These are phyloP conservation scores for Leptodactylus fallax DNA, from an alignment of 2,797 vertebrate genomes.

Conservation along the genomic window DNA sequence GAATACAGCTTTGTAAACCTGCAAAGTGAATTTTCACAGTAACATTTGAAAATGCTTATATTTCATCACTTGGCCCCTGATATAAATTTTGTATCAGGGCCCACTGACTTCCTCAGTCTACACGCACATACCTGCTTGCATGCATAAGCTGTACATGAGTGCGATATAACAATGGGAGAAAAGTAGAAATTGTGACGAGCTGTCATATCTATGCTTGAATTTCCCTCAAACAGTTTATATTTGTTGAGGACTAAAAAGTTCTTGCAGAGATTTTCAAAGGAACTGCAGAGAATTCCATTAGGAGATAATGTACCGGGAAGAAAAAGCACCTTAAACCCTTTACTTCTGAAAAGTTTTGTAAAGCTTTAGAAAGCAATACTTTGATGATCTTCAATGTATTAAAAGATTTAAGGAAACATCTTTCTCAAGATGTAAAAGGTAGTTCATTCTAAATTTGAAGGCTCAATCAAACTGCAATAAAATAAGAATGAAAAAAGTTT, in stretches of 20 bases:
- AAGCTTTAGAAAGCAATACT: conserved; percentile 50
- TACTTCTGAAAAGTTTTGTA: conserved; percentile 54
- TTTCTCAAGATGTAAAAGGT: conserved; percentile 28
- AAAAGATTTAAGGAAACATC: conserved; percentile 52
- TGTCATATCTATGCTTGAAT: conserved; percentile 5
- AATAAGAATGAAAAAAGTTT: background rate
- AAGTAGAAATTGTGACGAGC: background rate
- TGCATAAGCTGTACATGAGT: background rate
- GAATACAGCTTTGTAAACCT: too few species aligned
- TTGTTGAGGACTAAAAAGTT: conserved; percentile 57
- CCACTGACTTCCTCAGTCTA: background rate
- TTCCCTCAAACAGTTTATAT: conserved; percentile 38
- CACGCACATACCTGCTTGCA: too few species aligned
- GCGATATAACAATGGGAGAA: background rate
- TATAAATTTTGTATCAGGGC: background rate
- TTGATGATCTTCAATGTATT: conserved; percentile 55
- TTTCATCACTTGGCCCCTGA: too few species aligned
- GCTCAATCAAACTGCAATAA: conserved; percentile 25
- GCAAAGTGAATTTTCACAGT: too few species aligned
- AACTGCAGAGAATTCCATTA: conserved; percentile 56
- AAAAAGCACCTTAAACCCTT: conserved; percentile 60
- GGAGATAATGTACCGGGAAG: conserved; percentile 59
- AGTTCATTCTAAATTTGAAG: conserved; percentile 43
- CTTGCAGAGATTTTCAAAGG: conserved; percentile 49
- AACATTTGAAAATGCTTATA: too few species aligned